Base-by-base conservation (phyloP, 2,888 invertebrate species). In the Biston betularia region DNA sequence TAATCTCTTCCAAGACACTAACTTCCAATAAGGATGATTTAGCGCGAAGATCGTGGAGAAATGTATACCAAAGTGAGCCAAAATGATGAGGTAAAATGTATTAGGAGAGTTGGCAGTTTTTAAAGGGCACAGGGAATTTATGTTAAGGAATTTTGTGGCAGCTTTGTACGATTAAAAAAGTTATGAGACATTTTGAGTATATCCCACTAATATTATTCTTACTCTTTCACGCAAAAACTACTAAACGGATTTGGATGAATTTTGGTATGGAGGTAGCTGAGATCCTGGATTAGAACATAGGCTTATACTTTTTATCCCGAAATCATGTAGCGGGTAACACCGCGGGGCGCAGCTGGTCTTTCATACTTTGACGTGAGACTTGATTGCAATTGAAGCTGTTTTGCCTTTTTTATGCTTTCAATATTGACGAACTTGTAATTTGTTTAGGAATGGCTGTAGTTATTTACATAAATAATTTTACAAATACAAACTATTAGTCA, bases 1-100 rank as follows among this genome's bases (percentile, higher is more conserved):
- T 78, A 76, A 82, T 81, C 79, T 80, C 79, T 83, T 82, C 81
- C 78, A 79, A 55, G 38, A 66, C 73, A 75, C 71, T 76, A 65
- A 67, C 56, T 70, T 63, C 63, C 54, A 65, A 50, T 50, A 46
- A 40, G 33, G 54, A 33, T 14, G 9, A 12, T 45, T 53, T 15
- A 57, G 45, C 44, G 49, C 14, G 35, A 34, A 34, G 44, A 12
- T 7, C 49, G 12, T 9, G 48, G 11, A 48, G 24, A 48, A 0
- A 0, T 24, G 48, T 4, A 11, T 24, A 46, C 15, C 7, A 8
- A 46, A 48, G 48, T 48, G 10, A 48, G 24, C 10, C 48, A 5
- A 9, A 48, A 48, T 48, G 24, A 24, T 46, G 48, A 24, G 48
- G 11, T 48, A 15, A 14, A 46, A 8, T 14, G 24, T 9, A 11